phyloP scores from a whole-genome alignment of 1,140 invertebrate genomes.

The Galleria mellonella region DNA sequence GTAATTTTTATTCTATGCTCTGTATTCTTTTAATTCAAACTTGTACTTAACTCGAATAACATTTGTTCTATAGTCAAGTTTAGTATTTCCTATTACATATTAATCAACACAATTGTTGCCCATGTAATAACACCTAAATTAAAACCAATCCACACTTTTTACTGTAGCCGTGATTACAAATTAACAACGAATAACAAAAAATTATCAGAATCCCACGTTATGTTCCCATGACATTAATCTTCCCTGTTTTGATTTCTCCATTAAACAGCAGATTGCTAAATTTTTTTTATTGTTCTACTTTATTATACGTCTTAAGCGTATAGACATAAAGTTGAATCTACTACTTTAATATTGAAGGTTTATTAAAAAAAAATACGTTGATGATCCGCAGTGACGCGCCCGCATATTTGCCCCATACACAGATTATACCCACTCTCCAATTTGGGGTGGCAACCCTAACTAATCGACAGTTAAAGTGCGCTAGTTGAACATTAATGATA shows the following conservation, averaged over 20 bases:
- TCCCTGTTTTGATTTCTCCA: slow-evolving; percentile 56
- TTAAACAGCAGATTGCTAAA: slow-evolving; percentile 43
- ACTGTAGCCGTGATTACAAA: not conserved
- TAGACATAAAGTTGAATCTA: slow-evolving; percentile 10
- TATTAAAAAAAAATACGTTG: slow-evolving; percentile 25
- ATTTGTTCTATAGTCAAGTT: too few species aligned
- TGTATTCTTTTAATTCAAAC: too few species aligned
- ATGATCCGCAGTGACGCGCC: slow-evolving; percentile 23
- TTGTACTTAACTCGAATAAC: too few species aligned
- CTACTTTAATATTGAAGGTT: not conserved
- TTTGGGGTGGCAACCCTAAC: slow-evolving; percentile 36
- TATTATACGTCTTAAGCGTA: slow-evolving; percentile 7
- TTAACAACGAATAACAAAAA: slow-evolving; percentile 14
- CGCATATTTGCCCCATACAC: slow-evolving; percentile 45
- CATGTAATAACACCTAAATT: too few species aligned
- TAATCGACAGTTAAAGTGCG: slow-evolving; percentile 22
- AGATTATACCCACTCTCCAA: slow-evolving; percentile 24
- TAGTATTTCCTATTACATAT: too few species aligned
- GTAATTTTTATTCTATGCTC: too few species aligned
- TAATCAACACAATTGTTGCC: too few species aligned
- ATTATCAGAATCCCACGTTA: slow-evolving; percentile 29
- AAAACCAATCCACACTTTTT: too few species aligned
- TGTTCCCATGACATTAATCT: slow-evolving; percentile 60
- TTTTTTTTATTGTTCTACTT: slow-evolving; percentile 6
- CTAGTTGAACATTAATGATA: slow-evolving; percentile 34